Percentiles rank a stretch among this genome's conserved stretches.
phyloP scores from a whole-genome alignment of 2,888 invertebrate species.

The Theretra japonica region DNA sequence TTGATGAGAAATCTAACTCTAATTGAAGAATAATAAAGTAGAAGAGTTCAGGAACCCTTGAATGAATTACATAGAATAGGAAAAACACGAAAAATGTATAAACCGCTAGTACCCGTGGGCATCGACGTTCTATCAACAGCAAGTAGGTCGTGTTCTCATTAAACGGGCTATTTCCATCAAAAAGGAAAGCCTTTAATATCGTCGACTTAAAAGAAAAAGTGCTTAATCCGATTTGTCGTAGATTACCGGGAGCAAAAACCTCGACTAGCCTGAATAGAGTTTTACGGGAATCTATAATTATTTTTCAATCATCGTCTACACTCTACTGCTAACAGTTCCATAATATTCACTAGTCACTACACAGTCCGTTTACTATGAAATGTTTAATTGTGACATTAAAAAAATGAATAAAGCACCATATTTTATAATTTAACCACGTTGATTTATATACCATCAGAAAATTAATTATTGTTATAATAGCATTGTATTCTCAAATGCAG shows the following conservation, averaged over 20 bases:
- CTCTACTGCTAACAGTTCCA: background rate
- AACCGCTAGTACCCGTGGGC: background rate
- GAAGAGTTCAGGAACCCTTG: background rate
- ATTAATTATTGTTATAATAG: no score
- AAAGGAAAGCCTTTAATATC: background rate
- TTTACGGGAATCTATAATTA: background rate
- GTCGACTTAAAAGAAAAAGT: background rate
- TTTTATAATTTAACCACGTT: no score
- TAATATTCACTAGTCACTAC: background rate
- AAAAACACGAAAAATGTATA: background rate
- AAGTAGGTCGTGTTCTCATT: conserved; percentile 11
- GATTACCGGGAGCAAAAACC: background rate
- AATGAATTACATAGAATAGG: background rate
- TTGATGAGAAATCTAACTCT: no score
- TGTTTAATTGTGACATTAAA: no score
- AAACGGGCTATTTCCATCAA: conserved; percentile 2
- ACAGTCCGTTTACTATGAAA: background rate
- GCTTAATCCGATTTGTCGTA: background rate
- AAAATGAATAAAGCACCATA: no score
- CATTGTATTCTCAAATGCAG: background rate
- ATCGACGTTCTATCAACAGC: background rate
- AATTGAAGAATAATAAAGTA: no score
- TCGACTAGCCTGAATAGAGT: background rate
- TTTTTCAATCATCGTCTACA: background rate
- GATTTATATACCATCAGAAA: no score